Evolutionary conservation across 2,113 vertebrate genomes (phyloP).

Genomic region (Erythrocercus mccallii): DNA sequence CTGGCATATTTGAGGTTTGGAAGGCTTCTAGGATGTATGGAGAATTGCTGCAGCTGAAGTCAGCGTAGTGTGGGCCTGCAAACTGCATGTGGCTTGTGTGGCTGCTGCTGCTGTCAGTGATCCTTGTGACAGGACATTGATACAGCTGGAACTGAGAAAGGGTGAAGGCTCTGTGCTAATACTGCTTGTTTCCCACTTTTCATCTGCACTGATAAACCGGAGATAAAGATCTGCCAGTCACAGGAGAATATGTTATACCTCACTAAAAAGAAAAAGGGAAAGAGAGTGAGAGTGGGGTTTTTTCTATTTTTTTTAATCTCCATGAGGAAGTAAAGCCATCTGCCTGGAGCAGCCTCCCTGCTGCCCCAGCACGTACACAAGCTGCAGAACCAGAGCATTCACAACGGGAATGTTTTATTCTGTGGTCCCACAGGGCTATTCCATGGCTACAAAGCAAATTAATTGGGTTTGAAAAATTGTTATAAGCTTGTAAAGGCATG

Average conservation of each 20-base stretch:
- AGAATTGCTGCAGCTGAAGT: not conserved
- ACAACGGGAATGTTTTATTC: not conserved
- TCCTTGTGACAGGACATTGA: not conserved
- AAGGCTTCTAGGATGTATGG: not conserved
- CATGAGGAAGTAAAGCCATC: not conserved
- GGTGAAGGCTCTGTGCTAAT: not conserved
- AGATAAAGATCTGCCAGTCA: not conserved
- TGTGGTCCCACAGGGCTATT: not conserved
- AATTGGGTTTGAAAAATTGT: not conserved
- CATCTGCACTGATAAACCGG: not conserved
- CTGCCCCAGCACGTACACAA: not conserved
- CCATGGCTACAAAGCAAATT: not conserved
- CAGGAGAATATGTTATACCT: not conserved
- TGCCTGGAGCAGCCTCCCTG: not conserved
- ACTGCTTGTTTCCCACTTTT: not conserved
- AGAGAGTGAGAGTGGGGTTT: accelerated
- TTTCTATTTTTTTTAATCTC: not conserved
- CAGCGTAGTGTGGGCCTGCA: not conserved
- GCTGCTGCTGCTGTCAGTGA: not conserved
- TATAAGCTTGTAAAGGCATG: not conserved
- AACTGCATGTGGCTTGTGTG: not conserved
- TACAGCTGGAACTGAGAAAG: not conserved
- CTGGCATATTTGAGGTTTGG: not conserved
- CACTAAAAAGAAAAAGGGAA: not conserved
- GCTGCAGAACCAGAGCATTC: not conserved